Evolutionary conservation across 2,888 invertebrate species (phyloP).

Genomic region (Tenthredo distinguenda): DNA sequence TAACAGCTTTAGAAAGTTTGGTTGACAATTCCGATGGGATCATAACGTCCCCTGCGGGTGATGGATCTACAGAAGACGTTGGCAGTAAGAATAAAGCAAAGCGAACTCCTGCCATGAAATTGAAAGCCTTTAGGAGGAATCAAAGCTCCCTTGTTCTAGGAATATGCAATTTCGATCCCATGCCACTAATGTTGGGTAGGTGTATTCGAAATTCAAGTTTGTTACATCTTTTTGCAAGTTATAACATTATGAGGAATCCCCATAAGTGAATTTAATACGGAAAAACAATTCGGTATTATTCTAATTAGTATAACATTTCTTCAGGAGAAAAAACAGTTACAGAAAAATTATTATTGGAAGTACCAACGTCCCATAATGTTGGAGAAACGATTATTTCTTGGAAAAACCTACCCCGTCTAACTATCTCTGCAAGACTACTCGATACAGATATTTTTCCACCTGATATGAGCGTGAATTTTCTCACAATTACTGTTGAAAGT

Average conservation of each 20-base stretch:
- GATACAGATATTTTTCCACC: conserved; percentile 52
- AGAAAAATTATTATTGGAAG: conserved; percentile 66
- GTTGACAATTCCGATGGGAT: neutral
- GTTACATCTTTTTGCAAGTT: neutral
- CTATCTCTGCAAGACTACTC: conserved; percentile 57
- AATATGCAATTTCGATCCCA: conserved; percentile 68
- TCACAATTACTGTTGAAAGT: conserved; percentile 69
- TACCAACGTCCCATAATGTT: conserved; percentile 58
- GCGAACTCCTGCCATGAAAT: conserved; percentile 1
- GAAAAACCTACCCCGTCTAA: conserved; percentile 66
- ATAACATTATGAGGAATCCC: neutral
- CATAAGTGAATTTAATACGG: neutral
- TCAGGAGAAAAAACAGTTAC: conserved; percentile 63
- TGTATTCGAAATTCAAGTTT: neutral
- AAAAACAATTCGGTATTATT: neutral
- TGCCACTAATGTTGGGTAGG: conserved; percentile 68
- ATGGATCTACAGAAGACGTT: neutral
- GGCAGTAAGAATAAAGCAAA: conserved; percentile 5
- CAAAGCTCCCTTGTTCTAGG: conserved; percentile 59
- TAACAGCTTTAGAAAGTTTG: conserved; percentile 19
- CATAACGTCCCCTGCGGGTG: neutral
- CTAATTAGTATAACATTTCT: neutral
- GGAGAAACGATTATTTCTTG: conserved; percentile 60
- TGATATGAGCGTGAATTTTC: conserved; percentile 60
- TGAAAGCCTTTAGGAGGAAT: conserved; percentile 9